Conservation (phyloP, 2,113 vertebrate species). For the Empidonax traillii region DNA sequence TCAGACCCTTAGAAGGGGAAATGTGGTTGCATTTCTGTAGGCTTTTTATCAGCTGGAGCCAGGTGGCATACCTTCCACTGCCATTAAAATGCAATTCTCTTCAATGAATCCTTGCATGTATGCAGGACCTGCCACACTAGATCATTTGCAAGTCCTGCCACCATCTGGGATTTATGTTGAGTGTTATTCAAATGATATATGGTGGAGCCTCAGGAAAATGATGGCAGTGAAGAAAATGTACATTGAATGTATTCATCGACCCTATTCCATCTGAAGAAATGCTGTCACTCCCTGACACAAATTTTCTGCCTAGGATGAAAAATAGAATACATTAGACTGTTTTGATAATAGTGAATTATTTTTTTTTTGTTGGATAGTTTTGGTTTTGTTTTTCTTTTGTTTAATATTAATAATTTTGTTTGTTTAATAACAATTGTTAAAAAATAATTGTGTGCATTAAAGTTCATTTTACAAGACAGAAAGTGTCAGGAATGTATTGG, state of each 20-base stretch:
- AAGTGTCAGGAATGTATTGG: neutral
- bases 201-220: neutral
- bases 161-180: conserved; percentile 11
- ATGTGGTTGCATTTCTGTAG: neutral
- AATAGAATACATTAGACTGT: neutral
- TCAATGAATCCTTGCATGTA: neutral
- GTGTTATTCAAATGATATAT: neutral
- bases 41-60: neutral
- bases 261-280: neutral
- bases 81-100: neutral
- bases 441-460: neutral
- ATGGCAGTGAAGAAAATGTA: neutral
- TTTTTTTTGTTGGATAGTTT: neutral
- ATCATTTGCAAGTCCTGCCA: conserved; percentile 3
- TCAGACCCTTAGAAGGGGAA: neutral
- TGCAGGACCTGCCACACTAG: neutral
- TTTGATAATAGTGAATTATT: neutral
- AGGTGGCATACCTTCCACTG: neutral
- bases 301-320: neutral
- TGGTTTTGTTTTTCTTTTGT: too few relatives aligned
- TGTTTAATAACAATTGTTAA: neutral
- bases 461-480: neutral
- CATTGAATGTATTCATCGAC: neutral
- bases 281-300: neutral
- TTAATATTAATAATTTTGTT: neutral